Percentiles rank a stretch among this genome's conserved stretches.
phyloP scores from a whole-genome alignment of 2,797 vertebrate species.

The Ceryle rudis region DNA sequence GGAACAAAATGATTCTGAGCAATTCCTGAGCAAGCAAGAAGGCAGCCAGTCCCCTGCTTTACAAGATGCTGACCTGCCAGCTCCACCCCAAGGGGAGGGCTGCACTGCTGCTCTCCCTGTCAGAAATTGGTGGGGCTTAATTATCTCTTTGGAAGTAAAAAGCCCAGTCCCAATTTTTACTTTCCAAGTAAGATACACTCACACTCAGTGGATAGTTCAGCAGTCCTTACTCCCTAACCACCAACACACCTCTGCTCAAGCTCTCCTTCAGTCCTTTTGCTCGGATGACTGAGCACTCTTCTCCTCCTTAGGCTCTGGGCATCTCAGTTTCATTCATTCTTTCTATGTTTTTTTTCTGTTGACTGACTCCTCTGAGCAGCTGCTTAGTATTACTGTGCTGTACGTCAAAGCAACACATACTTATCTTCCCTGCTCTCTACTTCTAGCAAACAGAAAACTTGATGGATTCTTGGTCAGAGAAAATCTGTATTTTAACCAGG shows the following conservation, averaged over 20 bases:
- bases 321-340: neutral
- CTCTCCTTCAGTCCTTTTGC: neutral
- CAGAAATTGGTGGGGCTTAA: neutral
- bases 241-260: neutral
- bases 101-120: neutral
- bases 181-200: neutral
- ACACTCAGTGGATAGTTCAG: rapidly evolving
- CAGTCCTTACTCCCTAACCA: neutral
- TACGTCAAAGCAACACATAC: neutral
- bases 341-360: neutral
- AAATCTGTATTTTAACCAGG: constrained; percentile 11
- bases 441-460: neutral
- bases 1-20: neutral
- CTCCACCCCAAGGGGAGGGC: neutral
- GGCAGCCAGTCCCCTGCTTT: neutral
- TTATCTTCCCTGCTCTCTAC: neutral
- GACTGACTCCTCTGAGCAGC: neutral
- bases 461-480: neutral
- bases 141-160: neutral
- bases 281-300: rapidly evolving
- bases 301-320: neutral
- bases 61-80: neutral
- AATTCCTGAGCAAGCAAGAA: neutral
- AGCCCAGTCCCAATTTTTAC: neutral
- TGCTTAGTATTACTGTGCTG: neutral